These are phyloP conservation scores for Agriopis leucophaearia DNA, from an alignment of 2,888 invertebrate genomes.

Conservation along the genomic window DNA sequence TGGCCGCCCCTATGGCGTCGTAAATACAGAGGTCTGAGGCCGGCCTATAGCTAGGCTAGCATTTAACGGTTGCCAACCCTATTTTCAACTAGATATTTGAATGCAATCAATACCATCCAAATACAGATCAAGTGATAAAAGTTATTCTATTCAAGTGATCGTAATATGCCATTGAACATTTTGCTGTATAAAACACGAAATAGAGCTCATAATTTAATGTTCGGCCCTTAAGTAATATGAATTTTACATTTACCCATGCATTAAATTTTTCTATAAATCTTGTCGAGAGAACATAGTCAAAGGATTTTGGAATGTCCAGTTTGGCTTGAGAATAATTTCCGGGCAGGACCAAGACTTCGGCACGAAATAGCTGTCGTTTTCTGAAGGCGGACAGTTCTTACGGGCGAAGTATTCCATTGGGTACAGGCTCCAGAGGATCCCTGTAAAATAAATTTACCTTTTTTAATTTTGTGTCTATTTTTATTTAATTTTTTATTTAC, in stretches of 20 bases:
- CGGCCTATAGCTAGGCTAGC: no score
- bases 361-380: conserved; percentile 75
- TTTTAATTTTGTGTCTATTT: no score
- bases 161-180: conserved; percentile 1
- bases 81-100: no score
- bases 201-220: not conserved
- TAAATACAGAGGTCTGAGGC: no score
- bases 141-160: not conserved
- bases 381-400: conserved; percentile 88
- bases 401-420: conserved; percentile 95
- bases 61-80: no score
- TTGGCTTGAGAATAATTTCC: conserved; percentile 73
- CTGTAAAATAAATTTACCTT: conserved; percentile 56
- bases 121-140: no score
- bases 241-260: not conserved
- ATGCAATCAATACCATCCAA: no score
- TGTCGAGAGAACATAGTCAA: conserved; percentile 16
- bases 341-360: conserved; percentile 83
- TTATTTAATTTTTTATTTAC: no score
- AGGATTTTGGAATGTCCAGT: conserved; percentile 81
- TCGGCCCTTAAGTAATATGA: not conserved
- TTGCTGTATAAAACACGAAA: not conserved
- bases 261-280: not conserved
- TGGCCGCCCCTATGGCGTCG: no score
- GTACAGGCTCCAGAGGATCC: conserved; percentile 90